Evolutionary conservation across 2,113 vertebrate genomes (phyloP).

Genomic region (Dromiciops gliroides): DNA sequence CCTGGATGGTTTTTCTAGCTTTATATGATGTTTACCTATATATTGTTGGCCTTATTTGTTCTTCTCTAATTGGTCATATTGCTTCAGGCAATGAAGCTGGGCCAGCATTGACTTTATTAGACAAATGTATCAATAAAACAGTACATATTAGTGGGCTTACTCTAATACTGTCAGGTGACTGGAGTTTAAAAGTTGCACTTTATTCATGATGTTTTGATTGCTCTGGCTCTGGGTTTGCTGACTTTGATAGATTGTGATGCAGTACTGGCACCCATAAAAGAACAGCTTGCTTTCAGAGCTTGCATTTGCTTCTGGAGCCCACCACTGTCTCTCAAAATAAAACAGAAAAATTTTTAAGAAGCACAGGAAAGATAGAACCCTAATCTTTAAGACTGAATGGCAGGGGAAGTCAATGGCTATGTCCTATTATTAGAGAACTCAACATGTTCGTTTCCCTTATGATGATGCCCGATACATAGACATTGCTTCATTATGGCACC

Average conservation of each 20-base stretch:
- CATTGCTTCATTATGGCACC: fast-evolving
- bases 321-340: background rate
- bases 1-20: constrained; percentile 19
- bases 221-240: constrained; percentile 77
- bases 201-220: constrained; percentile 76
- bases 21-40: background rate
- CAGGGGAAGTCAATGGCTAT: fast-evolving
- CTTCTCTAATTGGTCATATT: constrained; percentile 71
- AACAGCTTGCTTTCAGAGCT: constrained; percentile 62
- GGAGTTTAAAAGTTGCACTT: constrained; percentile 71
- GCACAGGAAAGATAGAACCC: fast-evolving
- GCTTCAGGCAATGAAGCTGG: constrained; percentile 32
- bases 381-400: fast-evolving
- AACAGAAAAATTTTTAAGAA: background rate
- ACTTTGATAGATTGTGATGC: constrained; percentile 74
- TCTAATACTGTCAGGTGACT: constrained; percentile 37
- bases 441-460: fast-evolving
- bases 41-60: constrained; percentile 54
- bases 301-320: constrained; percentile 30
- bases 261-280: constrained; percentile 49
- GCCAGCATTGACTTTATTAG: constrained; percentile 57
- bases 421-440: background rate
- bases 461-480: fast-evolving
- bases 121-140: constrained; percentile 54
- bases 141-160: constrained; percentile 11